Evolutionary conservation across 2,113 vertebrate species (phyloP), one percentile per base, ranked within the genome.

Genomic region (Oncorhynchus clarkii): DNA sequence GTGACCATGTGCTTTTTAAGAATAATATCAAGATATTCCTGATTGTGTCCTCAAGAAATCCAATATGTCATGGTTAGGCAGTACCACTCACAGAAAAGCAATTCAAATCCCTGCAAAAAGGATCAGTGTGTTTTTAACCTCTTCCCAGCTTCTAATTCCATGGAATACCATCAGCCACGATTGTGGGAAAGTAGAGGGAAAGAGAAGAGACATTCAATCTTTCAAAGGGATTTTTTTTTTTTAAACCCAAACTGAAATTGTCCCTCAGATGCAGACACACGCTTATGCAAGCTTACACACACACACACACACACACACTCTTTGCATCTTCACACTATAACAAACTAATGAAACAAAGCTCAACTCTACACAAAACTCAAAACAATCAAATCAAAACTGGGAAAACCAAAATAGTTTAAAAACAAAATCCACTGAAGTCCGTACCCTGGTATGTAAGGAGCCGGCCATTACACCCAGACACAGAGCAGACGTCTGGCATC

Each of bases 51-150:
- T 57, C n/a, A 48, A 78, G 26, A 65, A 60, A 62, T 64, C 26
- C 49, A 70, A 74, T 49, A 45, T 64, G 14, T 34, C 20, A 29
- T 18, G 18, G 60, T 22, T 39, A 69, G 57, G 29, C 18, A 26
- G 29, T 71, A 27, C 29, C 45, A 39, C 59, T 27, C 18, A 34
- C 12, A 49, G 39, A 69, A 74, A 73, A 73, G 71, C 54, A 74
- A 73, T 78, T 73, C 51, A 70, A 78, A 78, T 68, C 27, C 27
- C 66, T 24, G 59, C 54, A 34, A 64, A 78, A 68, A 49, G 60
- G 71, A 54, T 73, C 72, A 72, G 29, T 70, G 29, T 68, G 70
- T 59, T 64, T 62, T 74, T 74, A 79, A 79, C 78, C 72, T 71
- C 59, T 70, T 51, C 3, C 20, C 54, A 48, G 29, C 22, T 24